Evolutionary conservation across 2,113 vertebrate species (phyloP).

Genomic region (Sturnus vulgaris): DNA sequence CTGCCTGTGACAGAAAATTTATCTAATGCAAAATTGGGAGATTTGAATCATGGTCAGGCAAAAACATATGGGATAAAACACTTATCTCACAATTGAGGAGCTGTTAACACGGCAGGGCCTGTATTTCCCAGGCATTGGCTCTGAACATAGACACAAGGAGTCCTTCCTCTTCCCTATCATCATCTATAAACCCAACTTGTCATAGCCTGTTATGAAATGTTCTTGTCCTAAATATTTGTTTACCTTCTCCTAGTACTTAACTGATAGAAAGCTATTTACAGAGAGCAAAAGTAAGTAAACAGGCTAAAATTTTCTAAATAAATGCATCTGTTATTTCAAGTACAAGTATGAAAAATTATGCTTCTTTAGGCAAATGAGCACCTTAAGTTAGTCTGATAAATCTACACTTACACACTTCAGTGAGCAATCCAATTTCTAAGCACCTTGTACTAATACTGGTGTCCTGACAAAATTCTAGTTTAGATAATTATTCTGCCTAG

Average conservation of each 20-base stretch:
- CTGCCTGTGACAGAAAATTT: neutral
- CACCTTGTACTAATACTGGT: neutral
- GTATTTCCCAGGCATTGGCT: neutral
- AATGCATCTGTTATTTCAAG: neutral
- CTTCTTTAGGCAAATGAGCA: slow-evolving; percentile 36
- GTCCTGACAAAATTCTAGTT: slow-evolving; percentile 21
- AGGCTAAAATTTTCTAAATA: neutral
- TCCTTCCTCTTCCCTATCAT: neutral
- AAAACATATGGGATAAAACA: neutral
- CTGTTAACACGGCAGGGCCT: neutral
- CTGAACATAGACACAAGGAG: neutral
- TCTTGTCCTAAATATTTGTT: neutral
- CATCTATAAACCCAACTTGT: neutral
- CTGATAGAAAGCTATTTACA: neutral
- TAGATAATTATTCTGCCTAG: slow-evolving; percentile 26
- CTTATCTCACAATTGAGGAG: neutral
- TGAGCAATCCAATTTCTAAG: slow-evolving; percentile 44
- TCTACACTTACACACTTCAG: slow-evolving; percentile 2
- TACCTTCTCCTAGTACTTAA: neutral
- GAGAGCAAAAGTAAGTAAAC: neutral
- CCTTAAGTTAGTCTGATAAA: slow-evolving; percentile 27
- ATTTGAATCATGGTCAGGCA: neutral
- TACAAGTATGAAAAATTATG: slow-evolving; percentile 10
- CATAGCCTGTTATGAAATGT: neutral
- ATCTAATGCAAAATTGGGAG: neutral